phyloP scores from a whole-genome alignment of 2,797 vertebrate genomes.

The Serranus cabrilla region DNA sequence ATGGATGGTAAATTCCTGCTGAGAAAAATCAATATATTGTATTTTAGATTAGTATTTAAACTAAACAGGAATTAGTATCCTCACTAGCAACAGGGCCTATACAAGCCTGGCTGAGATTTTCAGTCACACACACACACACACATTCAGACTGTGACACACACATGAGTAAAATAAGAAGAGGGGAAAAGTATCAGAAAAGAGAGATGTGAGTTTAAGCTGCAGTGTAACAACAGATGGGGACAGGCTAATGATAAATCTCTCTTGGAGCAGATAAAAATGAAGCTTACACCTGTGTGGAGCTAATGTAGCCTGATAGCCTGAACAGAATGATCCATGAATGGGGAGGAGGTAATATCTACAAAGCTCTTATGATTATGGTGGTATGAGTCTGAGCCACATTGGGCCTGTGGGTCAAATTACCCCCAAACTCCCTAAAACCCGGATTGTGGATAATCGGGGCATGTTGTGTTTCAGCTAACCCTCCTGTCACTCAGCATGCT shows the following conservation, averaged over 20 bases:
- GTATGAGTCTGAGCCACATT: constrained; percentile 58
- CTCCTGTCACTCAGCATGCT: constrained; percentile 64
- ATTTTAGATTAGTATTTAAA: constrained; percentile 3
- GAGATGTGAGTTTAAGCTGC: constrained; percentile 22
- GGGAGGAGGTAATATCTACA: constrained; percentile 55
- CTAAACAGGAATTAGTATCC: constrained; percentile 14
- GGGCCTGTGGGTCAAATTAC: constrained; percentile 73
- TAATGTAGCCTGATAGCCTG: constrained; percentile 60
- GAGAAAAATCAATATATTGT: background rate
- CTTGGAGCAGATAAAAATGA: constrained; percentile 44
- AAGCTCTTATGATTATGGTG: constrained; percentile 66
- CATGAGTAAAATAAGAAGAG: constrained; percentile 19
- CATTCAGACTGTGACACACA: constrained; percentile 4
- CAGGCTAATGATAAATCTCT: constrained; percentile 44
- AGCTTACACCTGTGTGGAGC: constrained; percentile 65
- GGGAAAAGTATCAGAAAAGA: constrained; percentile 16
- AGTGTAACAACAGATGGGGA: constrained; percentile 47
- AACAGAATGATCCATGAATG: constrained; percentile 52
- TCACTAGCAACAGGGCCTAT: constrained; percentile 40
- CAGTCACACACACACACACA: constrained; percentile 29
- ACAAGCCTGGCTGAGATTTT: constrained; percentile 38
- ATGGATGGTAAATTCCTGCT: background rate
- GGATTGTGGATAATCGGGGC: constrained; percentile 48
- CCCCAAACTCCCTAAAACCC: constrained; percentile 49
- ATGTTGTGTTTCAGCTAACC: constrained; percentile 57